Evolutionary conservation across 2,888 invertebrate species (phyloP), one percentile per base, ranked within the genome.

Genomic region (Rambutsinella grinnellia): DNA sequence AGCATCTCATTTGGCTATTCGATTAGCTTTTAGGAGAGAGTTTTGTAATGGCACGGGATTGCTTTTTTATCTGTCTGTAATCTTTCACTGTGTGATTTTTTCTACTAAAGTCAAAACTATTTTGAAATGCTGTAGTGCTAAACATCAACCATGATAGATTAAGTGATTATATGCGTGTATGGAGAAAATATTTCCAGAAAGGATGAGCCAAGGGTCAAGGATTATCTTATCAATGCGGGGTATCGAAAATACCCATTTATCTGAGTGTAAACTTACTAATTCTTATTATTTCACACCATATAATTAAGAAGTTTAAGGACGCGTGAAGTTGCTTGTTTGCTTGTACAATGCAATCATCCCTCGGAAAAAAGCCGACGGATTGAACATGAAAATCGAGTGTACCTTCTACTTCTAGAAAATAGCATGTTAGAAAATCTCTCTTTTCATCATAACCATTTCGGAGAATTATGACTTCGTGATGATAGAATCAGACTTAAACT

Each of bases 211-310:
- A 3, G n/a, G 13, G n/a, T 17, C n/a, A 23, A 23, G 17, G 15
- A 17, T 8, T 10, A 19, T 60, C 8, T 21, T 21, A n/a, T 10
- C 46, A 17, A 17, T 15, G 46, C 21, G 21, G 10, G 36, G 27
- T n/a, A 13, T 23, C 17, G 23, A 63, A n/a, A 57, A 28, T 57
- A n/a, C 57, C 3, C 57, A 44, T 46, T 47, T 19, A 46, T 13
- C 17, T 17, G 44, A 36, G 66, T 66, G 66, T 57, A 47, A 66
- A 66, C 56, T 24, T 17, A 57, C 26, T 46, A 56, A 66, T 66
- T 47, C 21, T n/a, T 19, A 57, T 66, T 66, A 56, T 27, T 17
- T 27, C 24, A 57, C 46, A 13, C 46, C 47, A 21, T 47, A 66
- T 36, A 36, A 36, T 36, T 36, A 8, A 36, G 13, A 36, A 36